Conservation (phyloP, 2,797 vertebrate genomes). For the Psittacula echo region DNA sequence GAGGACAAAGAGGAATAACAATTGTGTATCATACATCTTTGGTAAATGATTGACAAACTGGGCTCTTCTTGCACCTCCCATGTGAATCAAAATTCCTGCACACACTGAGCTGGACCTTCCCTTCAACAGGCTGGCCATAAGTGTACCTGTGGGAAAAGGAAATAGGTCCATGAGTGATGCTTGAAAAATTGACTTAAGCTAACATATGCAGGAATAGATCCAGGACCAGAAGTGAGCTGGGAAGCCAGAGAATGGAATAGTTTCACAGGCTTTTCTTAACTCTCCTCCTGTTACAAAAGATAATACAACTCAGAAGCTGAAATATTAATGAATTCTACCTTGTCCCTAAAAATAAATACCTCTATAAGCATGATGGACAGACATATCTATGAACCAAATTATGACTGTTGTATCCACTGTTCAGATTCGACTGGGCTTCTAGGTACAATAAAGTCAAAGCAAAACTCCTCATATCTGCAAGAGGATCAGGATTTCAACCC, state of each 20-base stretch:
- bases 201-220: neutral
- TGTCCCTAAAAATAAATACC: neutral
- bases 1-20: neutral
- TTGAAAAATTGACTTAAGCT: neutral
- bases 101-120: constrained; percentile 61
- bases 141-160: constrained; percentile 65
- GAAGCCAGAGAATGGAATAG: neutral
- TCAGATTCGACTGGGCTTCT: neutral
- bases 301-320: neutral
- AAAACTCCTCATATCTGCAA: neutral
- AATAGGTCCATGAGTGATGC: neutral
- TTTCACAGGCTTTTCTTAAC: neutral
- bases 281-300: neutral
- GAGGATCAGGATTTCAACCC: neutral
- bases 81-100: constrained; percentile 69
- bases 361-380: neutral
- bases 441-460: neutral
- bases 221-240: neutral
- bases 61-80: constrained; percentile 52
- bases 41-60: constrained; percentile 67
- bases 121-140: constrained; percentile 71
- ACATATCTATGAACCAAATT: neutral
- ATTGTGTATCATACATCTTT: constrained; percentile 49
- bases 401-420: neutral
- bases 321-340: neutral